phyloP scores from a whole-genome alignment of 2,888 invertebrate species.

The Emmelina monodactyla region DNA sequence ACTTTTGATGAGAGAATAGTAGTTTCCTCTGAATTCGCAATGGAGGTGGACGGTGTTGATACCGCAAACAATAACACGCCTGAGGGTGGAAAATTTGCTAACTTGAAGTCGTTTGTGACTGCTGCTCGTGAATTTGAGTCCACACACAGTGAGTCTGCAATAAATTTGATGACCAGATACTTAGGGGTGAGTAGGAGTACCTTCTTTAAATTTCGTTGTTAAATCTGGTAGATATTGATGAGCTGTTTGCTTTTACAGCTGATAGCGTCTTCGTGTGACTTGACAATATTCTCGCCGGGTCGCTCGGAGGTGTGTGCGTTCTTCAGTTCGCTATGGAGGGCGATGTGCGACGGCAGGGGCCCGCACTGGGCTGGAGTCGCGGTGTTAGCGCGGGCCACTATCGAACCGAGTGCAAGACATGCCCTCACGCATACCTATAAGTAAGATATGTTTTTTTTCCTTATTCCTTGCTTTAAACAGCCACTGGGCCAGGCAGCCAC shows the following conservation, averaged over 20 bases:
- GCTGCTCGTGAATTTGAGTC: constrained; percentile 60
- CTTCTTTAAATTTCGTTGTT: background rate
- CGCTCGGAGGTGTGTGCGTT: constrained; percentile 70
- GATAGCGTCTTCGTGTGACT: constrained; percentile 69
- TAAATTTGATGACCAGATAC: constrained; percentile 59
- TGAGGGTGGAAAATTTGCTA: constrained; percentile 45
- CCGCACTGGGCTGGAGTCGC: constrained; percentile 73
- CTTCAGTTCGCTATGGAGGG: constrained; percentile 71
- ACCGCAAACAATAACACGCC: constrained; percentile 29
- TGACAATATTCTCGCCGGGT: constrained; percentile 72
- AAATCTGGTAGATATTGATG: background rate
- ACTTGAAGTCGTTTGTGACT: constrained; percentile 62
- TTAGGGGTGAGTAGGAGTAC: constrained; percentile 42
- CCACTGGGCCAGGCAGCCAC: too few relatives aligned
- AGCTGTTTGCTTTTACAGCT: constrained; percentile 47
- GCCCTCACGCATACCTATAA: constrained; percentile 73
- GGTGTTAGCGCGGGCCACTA: constrained; percentile 69
- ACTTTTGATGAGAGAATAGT: background rate
- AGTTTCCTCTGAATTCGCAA: constrained; percentile 13
- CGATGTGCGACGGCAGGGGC: constrained; percentile 67
- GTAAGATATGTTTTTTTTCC: too few relatives aligned
- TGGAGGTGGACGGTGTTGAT: constrained; percentile 51
- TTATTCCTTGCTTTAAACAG: too few relatives aligned
- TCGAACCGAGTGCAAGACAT: constrained; percentile 68
- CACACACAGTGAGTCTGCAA: constrained; percentile 56